phyloP scores from a whole-genome alignment of 2,113 vertebrate genomes.

The Elephantulus edwardii region DNA sequence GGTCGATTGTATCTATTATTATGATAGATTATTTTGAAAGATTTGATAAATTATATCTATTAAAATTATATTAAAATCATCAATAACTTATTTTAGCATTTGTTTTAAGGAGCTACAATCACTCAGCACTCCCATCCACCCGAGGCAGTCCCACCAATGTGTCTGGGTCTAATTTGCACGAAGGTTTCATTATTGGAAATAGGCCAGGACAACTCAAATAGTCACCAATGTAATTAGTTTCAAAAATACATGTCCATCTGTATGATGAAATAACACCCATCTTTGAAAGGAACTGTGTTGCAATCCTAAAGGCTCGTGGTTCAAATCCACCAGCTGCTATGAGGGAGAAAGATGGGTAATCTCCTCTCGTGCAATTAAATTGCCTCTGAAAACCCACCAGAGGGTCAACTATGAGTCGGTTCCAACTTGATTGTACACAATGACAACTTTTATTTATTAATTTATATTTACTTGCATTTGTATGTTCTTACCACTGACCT shows the following conservation, averaged over 20 bases:
- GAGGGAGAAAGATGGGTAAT: no score
- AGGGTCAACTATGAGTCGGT: no score
- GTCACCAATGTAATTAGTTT: neutral
- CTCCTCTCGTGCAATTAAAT: no score
- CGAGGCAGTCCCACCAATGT: neutral
- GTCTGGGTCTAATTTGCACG: neutral
- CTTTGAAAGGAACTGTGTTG: no score
- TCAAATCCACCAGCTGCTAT: no score
- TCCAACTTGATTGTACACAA: no score
- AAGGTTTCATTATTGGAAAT: neutral
- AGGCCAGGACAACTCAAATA: neutral
- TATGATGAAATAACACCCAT: neutral
- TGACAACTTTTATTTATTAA: no score
- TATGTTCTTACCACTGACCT: neutral
- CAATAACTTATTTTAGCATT: neutral
- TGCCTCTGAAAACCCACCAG: no score
- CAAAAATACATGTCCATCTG: neutral
- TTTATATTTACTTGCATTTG: no score
- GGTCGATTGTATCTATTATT: neutral
- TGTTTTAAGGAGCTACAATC: neutral
- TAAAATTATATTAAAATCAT: neutral
- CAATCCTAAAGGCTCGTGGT: no score
- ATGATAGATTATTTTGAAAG: no score
- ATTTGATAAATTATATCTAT: no score
- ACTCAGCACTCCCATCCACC: neutral